Evolutionary conservation across 2,797 vertebrate species (phyloP), one percentile per base, ranked within the genome.

Genomic region (Pampus argenteus): DNA sequence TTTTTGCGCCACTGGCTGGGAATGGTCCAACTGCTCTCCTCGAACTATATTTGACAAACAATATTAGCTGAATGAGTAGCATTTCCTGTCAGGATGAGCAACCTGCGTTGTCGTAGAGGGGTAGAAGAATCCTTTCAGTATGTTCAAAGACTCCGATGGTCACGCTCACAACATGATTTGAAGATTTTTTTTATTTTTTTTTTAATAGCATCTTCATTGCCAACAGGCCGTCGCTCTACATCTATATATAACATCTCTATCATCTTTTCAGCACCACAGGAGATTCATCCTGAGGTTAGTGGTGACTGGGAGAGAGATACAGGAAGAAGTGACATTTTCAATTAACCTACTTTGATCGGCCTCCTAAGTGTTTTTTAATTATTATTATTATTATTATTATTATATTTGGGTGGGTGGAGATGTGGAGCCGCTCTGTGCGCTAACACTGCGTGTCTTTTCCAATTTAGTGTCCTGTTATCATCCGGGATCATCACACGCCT

Each of bases 321-420:
- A 66, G 11, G 50, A 74, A 72, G 56, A 79, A 72, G 67, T 50
- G 54, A 72, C 25, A 86, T 89, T 89, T 90, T 91, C 87, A 91
- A 91, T 92, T 87, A 91, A 90, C 82, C 87, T 76, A 85, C 87
- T 91, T 91, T 85, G 79, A 81, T 81, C 71, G 61, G 45, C 52
- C 63, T 66, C 36, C 55, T 79, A 70, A 82, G 71, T 86, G 69
- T 66, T 63, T 71, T 79, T 66, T 54, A n/a, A 29, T 63, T 29
- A 3, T 31, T 48, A 14, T 31, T 31, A 31, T 17, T 17, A 17
- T 15, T 17, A 15, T 40, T 14, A 70, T 62, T 48, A 48, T 62
- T 20, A 6, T 48, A 59, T 69, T 71, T 17, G 38, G 54, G 74
- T 71, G 44, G 78, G 74, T 74, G 71, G 62, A 66, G 65, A 78